Percentiles rank a stretch among this genome's conserved stretches.
Conservation (phyloP, 2,888 invertebrate species). For the Macrophya alboannulata region DNA sequence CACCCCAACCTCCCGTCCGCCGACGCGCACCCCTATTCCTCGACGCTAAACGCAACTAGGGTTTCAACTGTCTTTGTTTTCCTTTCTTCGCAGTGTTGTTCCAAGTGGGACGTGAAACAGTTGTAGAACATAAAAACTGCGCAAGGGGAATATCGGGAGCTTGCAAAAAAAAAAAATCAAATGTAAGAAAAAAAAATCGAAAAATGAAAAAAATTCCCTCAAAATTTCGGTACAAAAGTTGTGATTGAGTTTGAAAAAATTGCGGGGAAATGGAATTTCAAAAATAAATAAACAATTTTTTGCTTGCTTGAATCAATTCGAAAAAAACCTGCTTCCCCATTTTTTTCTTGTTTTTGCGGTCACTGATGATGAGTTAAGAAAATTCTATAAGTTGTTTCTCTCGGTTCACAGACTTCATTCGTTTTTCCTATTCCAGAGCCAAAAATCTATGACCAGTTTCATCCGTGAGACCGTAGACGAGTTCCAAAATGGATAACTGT, state of each 20-base stretch:
- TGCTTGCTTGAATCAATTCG: background rate
- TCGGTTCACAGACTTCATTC: background rate
- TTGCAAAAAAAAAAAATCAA: background rate
- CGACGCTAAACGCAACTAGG: slow-evolving; percentile 77
- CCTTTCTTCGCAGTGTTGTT: slow-evolving; percentile 79
- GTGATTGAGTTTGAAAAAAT: background rate
- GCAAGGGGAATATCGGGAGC: background rate
- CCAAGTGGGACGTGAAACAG: slow-evolving; percentile 68
- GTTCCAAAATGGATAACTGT: background rate
- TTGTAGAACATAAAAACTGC: slow-evolving; percentile 59
- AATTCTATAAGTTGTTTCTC: background rate
- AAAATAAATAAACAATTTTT: background rate
- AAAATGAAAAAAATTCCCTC: background rate
- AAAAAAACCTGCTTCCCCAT: background rate
- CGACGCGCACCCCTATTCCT: slow-evolving; percentile 66
- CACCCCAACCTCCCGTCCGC: slow-evolving; percentile 69
- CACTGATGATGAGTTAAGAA: no score
- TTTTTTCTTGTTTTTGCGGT: background rate
- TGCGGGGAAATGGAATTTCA: background rate
- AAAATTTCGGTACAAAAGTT: background rate
- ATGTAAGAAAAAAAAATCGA: background rate
- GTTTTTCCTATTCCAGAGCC: background rate
- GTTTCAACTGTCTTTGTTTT: slow-evolving; percentile 78
- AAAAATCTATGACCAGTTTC: background rate
- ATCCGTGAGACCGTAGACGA: background rate